phyloP scores from a whole-genome alignment of 2,113 vertebrate species.

The Perognathus longimembris region DNA sequence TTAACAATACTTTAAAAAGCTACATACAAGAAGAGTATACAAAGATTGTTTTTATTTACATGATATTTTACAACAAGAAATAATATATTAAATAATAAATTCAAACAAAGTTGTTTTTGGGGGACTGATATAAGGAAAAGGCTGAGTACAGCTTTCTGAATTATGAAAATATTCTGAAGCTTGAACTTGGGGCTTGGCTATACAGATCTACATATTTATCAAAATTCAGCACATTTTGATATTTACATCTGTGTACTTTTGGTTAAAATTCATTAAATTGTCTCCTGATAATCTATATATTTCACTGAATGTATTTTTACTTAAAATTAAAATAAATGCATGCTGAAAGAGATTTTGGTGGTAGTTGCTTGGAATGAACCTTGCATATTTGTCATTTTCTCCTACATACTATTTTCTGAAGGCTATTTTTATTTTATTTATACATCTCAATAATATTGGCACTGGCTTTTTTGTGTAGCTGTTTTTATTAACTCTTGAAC shows the following conservation, averaged over 20 bases:
- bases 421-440: not conserved
- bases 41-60: not conserved
- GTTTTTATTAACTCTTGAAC: conserved; percentile 32
- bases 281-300: too few species aligned
- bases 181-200: not conserved
- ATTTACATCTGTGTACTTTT: not conserved
- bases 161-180: not conserved
- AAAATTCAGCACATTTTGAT: not conserved
- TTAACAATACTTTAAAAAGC: not conserved
- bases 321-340: not conserved
- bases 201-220: not conserved
- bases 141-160: not conserved
- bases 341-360: not conserved
- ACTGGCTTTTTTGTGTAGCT: not conserved
- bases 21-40: not conserved
- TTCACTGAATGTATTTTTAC: not conserved
- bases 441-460: not conserved
- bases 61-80: not conserved
- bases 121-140: not conserved
- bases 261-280: too few species aligned
- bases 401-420: not conserved
- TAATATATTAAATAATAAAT: not conserved
- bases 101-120: not conserved
- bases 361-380: not conserved
- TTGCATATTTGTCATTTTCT: conserved; percentile 1